Base-by-base conservation (phyloP, 2,113 vertebrate genomes). In the Nibea albiflora region DNA sequence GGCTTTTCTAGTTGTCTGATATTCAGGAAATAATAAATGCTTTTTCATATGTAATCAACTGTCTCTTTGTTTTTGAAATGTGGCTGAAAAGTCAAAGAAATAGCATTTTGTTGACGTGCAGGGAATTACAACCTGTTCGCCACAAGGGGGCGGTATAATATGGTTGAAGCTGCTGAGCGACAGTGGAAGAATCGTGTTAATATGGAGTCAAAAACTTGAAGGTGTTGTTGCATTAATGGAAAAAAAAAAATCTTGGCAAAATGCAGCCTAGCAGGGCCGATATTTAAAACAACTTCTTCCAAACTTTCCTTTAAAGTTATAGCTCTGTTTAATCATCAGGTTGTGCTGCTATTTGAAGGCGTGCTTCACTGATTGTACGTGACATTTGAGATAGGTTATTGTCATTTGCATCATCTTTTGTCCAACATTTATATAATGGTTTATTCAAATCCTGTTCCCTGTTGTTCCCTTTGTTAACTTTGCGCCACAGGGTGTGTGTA, bases 1-100 rank as follows among this genome's bases (percentile, higher is more conserved):
- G 42, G 8, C 31, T 42, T 78, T 72, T 82, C 61, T 76, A 11
- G 19, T 75, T 26, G 15, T 65, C 54, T 2, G 54, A 73, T 78
- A 60, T 78, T 72, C 50, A 72, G 52, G 24, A 84, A 80, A 46
- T 64, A 89, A 83, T 81, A 84, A 90, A 89, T 53, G 44, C 53
- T 57, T 69, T 73, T 90, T 80, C 61, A 67, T 85, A 54, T 44
- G 14, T 19, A 60, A 24, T 52, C 17, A 60, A 14, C 24, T 3
- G 17, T 63, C n/a, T 64, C 11, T 64, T 56, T 87, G 2, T 47
- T n/a, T 84, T 44, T 50, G 6, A 35, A 8, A 11, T 72, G 20
- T 65, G 19, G 31, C 31, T 52, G 3, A 17, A 19, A 26, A 56
- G 20, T 60, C 16, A 58, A 2, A 63, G 17, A 11, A 70, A 20